phyloP scores from a whole-genome alignment of 2,113 vertebrate species.

The Zosterops hypoxanthus region DNA sequence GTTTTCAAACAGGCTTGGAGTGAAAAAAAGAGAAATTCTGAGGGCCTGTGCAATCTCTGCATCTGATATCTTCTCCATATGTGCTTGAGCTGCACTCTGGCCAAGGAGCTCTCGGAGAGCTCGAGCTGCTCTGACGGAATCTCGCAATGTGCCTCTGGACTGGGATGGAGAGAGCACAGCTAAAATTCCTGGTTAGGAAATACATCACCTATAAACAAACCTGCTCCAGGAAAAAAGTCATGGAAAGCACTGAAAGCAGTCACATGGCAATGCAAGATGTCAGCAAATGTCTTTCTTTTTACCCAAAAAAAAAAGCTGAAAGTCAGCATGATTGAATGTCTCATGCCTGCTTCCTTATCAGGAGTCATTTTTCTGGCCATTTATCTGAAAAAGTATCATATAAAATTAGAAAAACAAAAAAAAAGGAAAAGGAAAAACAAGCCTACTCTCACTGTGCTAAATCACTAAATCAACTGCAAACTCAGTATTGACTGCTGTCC shows the following conservation, averaged over 20 bases:
- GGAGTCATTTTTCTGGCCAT: neutral
- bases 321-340: neutral
- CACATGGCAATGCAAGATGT: slow-evolving; percentile 35
- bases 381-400: neutral
- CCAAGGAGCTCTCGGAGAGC: slow-evolving; percentile 40
- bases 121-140: slow-evolving; percentile 44
- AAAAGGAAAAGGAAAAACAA: neutral
- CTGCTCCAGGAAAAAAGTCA: slow-evolving; percentile 70
- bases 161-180: slow-evolving; percentile 21
- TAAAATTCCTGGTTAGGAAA: slow-evolving; percentile 71
- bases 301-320: neutral
- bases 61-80: slow-evolving; percentile 67
- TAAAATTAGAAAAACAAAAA: neutral
- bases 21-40: neutral
- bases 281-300: slow-evolving; percentile 29
- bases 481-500: neutral
- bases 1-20: slow-evolving; percentile 24
- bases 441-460: neutral
- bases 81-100: neutral
- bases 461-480: neutral
- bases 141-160: neutral
- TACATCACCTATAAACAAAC: slow-evolving; percentile 65
- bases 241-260: slow-evolving; percentile 62
- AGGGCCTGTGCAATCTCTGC: slow-evolving; percentile 25
- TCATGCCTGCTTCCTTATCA: slow-evolving; percentile 36